Evolutionary conservation across 2,797 vertebrate genomes (phyloP), one percentile per base, ranked within the genome.

Genomic region (Naso thynnoides): DNA sequence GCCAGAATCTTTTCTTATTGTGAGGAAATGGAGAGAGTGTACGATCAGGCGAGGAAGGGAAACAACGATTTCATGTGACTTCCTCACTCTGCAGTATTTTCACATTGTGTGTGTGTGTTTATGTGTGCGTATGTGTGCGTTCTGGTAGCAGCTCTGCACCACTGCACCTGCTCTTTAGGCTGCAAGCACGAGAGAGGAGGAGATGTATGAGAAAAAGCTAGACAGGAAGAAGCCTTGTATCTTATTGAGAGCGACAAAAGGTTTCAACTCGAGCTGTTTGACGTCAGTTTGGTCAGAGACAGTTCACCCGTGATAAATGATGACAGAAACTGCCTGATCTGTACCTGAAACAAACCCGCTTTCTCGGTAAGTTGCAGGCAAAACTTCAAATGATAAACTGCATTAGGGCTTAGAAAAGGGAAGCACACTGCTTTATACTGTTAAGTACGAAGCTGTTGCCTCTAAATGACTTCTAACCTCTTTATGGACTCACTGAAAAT

Each of bases 81-180:
- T 89, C 86, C 90, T 89, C 73, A 76, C 60, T 75, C 64, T 31
- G 58, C 63, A 54, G 64, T 59, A 38, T 66, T 70, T 76, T 18
- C 31, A 49, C 38, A 56, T 42, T 31, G 60, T 41, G 57, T 29
- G 26, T 55, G 53, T 14, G 10, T 33, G 47, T 49, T 50, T 59
- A 23, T 70, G 45, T 70, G 42, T 68, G 62, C 57, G 73, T 62
- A 52, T 50, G 38, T 23, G 36, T 48, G 64, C 64, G 65, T 63
- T 78, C 71, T 85, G 73, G 78, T 78, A 5, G 67, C 81, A 71
- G 79, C 86, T 73, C 64, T 89, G 79, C 84, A 84, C 70, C 71
- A 24, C 64, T 91, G 91, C 92, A 93, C 91, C 92, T 93, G 91
- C 85, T 91, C 86, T 86, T 84, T 36, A 76, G 70, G 78, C 88